phyloP scores from a whole-genome alignment of 2,113 vertebrate genomes.

The Genyomyrus donnyi region DNA sequence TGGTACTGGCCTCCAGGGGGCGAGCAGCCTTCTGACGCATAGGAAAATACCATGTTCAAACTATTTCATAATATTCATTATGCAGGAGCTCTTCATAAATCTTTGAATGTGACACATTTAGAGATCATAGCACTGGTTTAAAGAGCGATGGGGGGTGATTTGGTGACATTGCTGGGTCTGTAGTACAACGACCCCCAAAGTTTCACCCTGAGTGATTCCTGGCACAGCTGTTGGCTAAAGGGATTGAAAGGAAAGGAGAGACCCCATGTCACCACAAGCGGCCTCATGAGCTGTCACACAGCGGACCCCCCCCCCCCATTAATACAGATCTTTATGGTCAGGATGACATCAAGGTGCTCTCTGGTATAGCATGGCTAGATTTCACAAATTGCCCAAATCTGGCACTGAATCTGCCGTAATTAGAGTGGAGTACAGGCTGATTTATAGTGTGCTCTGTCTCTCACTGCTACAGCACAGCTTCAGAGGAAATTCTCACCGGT shows the following conservation, averaged over 20 bases:
- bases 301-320: background rate
- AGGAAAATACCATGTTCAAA: slow-evolving; percentile 3
- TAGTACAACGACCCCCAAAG: background rate
- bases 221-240: background rate
- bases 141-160: background rate
- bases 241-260: background rate
- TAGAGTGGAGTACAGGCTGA: background rate
- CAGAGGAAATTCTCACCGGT: background rate
- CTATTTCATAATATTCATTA: slow-evolving; percentile 13
- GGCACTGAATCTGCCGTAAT: background rate
- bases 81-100: background rate
- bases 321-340: background rate
- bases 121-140: slow-evolving; percentile 4
- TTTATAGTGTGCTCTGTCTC: background rate
- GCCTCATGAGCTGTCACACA: background rate
- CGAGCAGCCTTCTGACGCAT: background rate
- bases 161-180: background rate
- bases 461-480: background rate
- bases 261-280: background rate
- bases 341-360: background rate
- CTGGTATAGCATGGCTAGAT: background rate
- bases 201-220: background rate
- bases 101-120: background rate
- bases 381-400: background rate
- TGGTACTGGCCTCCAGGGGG: background rate